Conservation (phyloP, 2,888 invertebrate genomes). For the Dicranocentrus wangi region DNA sequence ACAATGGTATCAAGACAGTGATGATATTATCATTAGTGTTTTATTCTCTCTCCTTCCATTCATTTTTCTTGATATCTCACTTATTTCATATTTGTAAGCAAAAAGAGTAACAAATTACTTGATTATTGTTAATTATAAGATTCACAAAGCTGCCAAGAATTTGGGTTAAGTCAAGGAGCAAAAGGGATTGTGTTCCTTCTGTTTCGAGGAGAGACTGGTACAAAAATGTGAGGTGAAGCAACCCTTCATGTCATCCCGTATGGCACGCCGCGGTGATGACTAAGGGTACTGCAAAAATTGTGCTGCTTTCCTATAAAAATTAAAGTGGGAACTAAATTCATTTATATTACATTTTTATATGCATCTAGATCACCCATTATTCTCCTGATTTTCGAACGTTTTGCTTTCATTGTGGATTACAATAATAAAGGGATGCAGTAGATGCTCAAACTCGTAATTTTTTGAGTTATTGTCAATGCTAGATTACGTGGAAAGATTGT, state of each 20-base stretch:
- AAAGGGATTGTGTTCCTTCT: slow-evolving; percentile 14
- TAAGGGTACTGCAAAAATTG: neutral
- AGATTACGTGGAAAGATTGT: slow-evolving; percentile 14
- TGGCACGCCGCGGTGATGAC: neutral
- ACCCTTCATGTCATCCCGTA: neutral
- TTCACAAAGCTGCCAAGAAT: slow-evolving; percentile 38
- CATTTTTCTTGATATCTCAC: too few species aligned
- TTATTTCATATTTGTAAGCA: neutral
- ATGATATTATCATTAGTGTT: slow-evolving; percentile 25
- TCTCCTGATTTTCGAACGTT: slow-evolving; percentile 3
- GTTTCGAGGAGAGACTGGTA: neutral
- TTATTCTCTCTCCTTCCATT: neutral
- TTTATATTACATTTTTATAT: neutral
- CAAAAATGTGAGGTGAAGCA: slow-evolving; percentile 20
- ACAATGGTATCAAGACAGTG: slow-evolving; percentile 23
- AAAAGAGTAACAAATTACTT: slow-evolving; percentile 17
- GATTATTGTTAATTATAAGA: slow-evolving; percentile 51
- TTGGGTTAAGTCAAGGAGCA: slow-evolving; percentile 54
- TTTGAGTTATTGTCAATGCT: slow-evolving; percentile 46
- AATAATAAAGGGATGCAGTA: neutral
- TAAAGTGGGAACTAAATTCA: neutral
- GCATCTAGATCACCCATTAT: neutral
- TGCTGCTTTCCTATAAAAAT: neutral
- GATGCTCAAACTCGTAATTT: neutral
- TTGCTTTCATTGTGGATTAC: neutral